These are phyloP conservation scores for Ceryle rudis DNA, from an alignment of 2,797 vertebrate species.

Conservation along the genomic window DNA sequence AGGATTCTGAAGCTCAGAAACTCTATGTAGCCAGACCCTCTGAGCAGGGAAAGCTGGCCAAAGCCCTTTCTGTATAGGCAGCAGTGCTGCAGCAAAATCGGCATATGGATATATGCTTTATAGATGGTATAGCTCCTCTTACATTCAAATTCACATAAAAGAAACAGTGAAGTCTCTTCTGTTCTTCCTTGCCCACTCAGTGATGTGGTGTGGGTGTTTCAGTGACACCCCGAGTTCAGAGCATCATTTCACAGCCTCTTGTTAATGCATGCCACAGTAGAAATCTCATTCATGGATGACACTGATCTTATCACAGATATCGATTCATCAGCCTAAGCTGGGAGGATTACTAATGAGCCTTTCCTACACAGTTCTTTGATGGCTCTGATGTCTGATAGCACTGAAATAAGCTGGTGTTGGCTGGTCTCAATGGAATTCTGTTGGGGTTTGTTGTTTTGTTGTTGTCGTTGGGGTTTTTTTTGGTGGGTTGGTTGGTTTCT, in stretches of 20 bases:
- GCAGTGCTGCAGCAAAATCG: not conserved
- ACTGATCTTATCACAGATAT: constrained; percentile 21
- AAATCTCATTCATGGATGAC: constrained; percentile 35
- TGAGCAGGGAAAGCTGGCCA: not conserved
- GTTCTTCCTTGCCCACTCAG: not conserved
- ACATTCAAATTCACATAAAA: not conserved
- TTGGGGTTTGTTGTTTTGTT: not conserved
- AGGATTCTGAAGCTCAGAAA: not conserved
- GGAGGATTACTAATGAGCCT: not conserved
- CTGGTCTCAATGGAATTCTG: not conserved
- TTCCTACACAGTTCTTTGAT: constrained; percentile 2
- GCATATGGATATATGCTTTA: not conserved
- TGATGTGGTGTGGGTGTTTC: not conserved
- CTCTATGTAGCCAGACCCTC: rapidly evolving
- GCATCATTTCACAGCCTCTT: not conserved
- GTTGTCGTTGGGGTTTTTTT: no score
- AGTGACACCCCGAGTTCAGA: not conserved
- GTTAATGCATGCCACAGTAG: not conserved
- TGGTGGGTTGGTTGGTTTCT: no score
- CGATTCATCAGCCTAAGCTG: constrained; percentile 23
- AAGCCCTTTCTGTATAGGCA: not conserved
- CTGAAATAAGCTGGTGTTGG: not conserved
- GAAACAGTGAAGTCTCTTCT: not conserved
- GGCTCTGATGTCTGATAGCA: not conserved
- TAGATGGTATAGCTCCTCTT: not conserved